Evolutionary conservation across 2,113 vertebrate genomes (phyloP).

Genomic region (Galeopterus variegatus): DNA sequence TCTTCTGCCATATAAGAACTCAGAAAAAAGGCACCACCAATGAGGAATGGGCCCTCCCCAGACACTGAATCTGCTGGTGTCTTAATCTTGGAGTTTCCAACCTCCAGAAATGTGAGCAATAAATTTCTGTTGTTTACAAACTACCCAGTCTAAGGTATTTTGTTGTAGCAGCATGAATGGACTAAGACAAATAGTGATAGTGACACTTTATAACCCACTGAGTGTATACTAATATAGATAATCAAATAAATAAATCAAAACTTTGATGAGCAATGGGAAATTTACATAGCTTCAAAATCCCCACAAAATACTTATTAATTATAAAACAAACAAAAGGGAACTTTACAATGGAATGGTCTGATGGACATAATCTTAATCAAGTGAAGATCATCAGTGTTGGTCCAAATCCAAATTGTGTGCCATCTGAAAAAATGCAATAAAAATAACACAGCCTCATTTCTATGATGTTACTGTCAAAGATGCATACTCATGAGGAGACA

Average conservation of each 20-base stretch:
- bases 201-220: neutral
- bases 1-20: neutral
- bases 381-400: neutral
- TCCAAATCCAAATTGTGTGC: neutral
- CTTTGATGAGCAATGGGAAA: neutral
- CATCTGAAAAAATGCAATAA: neutral
- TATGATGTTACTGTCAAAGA: neutral
- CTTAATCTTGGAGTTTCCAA: neutral
- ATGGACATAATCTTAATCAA: neutral
- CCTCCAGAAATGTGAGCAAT: neutral
- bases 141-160: neutral
- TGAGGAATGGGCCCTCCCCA: neutral
- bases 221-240: neutral
- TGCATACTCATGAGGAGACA: neutral
- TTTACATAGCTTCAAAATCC: constrained; percentile 20
- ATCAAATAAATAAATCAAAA: neutral
- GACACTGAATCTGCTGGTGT: neutral
- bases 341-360: neutral
- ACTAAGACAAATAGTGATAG: neutral
- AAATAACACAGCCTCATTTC: neutral
- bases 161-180: neutral
- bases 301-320: neutral
- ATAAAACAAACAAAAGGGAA: neutral
- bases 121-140: neutral
- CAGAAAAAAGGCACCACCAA: neutral